These are phyloP conservation scores for Dendrocopos noguchii DNA, from an alignment of 2,113 vertebrate genomes.

Conservation along the genomic window DNA sequence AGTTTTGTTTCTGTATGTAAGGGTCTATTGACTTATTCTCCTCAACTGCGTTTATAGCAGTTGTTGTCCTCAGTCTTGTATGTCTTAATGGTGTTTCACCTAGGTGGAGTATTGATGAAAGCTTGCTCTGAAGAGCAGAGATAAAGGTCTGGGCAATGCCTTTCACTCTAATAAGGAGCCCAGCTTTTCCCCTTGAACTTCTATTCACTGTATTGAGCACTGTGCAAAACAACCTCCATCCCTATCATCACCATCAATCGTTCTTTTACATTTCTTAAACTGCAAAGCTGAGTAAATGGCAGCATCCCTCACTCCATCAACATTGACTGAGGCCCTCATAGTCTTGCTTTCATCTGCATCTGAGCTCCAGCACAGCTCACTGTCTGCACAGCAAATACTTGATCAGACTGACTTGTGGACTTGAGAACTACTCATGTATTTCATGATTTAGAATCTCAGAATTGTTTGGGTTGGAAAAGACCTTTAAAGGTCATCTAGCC, in stretches of 20 bases:
- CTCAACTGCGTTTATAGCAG: neutral
- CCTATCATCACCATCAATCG: neutral
- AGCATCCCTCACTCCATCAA: neutral
- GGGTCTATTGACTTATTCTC: constrained; percentile 26
- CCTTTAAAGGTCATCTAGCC: too few species aligned
- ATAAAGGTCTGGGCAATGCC: neutral
- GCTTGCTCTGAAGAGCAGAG: neutral
- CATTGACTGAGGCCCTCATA: fast-evolving
- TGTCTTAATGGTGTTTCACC: neutral
- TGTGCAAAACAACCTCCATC: neutral
- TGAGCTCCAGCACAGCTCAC: neutral
- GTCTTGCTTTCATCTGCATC: neutral
- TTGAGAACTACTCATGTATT: neutral
- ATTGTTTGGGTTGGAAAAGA: too few species aligned
- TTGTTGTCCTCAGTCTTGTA: neutral
- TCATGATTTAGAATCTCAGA: too few species aligned
- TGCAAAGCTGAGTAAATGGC: neutral
- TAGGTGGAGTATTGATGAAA: neutral
- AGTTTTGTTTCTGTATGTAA: constrained; percentile 32
- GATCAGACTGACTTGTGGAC: neutral
- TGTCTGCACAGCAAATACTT: neutral
- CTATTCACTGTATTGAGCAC: neutral
- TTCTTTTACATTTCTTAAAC: fast-evolving
- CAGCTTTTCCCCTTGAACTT: neutral
- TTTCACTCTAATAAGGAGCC: neutral